Evolutionary conservation across 1,140 invertebrate genomes (phyloP).

Genomic region (Aphelenchoides besseyi): DNA sequence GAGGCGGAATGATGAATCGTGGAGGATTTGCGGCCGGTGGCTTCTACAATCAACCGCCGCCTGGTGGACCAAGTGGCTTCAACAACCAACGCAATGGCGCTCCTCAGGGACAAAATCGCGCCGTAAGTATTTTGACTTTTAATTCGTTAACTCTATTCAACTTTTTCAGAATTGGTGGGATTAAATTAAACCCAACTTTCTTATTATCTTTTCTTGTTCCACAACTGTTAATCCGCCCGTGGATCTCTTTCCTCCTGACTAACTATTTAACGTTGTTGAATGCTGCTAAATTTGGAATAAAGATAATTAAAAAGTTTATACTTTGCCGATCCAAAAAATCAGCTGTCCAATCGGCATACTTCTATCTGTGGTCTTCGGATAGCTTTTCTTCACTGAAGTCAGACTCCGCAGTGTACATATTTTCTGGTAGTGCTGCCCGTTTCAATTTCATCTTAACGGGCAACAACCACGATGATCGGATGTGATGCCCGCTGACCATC

Average conservation of each 20-base stretch:
- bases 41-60: constrained; percentile 8
- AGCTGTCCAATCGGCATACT: no score
- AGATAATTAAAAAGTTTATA: no score
- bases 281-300: no score
- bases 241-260: no score
- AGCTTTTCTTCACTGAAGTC: no score
- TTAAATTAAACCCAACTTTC: constrained; percentile 19
- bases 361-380: no score
- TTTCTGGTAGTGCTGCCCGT: no score
- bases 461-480: no score
- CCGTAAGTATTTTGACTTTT: constrained; percentile 3
- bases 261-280: no score
- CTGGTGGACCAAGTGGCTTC: not conserved
- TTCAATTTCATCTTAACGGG: no score
- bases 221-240: not conserved
- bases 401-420: no score
- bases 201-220: not conserved
- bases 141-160: not conserved
- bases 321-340: no score
- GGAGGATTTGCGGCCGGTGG: not conserved
- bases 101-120: not conserved
- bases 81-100: constrained; percentile 16
- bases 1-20: constrained; percentile 1
- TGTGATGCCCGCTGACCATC: not conserved
- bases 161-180: constrained; percentile 49